A percentile compares a stretch with the other conserved stretches of the same genome.
Evolutionary conservation across 2,797 vertebrate genomes (phyloP).

Genomic region (Chaetodon trifasciatus): DNA sequence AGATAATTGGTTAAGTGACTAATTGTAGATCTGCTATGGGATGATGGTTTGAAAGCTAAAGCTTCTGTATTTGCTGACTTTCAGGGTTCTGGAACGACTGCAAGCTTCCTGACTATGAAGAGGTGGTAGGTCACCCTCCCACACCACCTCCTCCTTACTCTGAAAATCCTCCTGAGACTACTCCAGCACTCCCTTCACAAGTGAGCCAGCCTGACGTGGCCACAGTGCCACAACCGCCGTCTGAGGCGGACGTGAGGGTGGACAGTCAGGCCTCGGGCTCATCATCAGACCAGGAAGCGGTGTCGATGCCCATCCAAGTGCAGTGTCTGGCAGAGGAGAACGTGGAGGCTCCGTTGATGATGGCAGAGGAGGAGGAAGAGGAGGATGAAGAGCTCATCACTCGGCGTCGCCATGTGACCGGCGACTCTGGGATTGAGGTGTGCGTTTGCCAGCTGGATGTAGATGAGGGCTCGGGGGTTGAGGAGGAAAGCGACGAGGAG

Average conservation of each 20-base stretch:
- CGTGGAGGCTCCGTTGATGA: constrained; percentile 35
- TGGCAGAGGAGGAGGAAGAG: constrained; percentile 63
- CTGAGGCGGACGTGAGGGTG: constrained; percentile 17
- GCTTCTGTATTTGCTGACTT: constrained; percentile 27
- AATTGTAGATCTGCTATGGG: neutral
- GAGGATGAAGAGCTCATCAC: constrained; percentile 80
- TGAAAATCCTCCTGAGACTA: constrained; percentile 77
- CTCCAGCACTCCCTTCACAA: constrained; percentile 52
- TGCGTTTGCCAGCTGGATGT: constrained; percentile 87
- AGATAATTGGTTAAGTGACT: too few relatives aligned
- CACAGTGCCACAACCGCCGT: constrained; percentile 51
- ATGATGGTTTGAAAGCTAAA: constrained; percentile 14
- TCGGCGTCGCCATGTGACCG: constrained; percentile 87
- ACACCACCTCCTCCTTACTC: constrained; percentile 89
- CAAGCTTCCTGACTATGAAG: constrained; percentile 90
- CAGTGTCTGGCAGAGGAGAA: constrained; percentile 56
- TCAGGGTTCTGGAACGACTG: constrained; percentile 89
- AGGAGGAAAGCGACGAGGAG: constrained; percentile 81
- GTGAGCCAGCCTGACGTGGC: constrained; percentile 54
- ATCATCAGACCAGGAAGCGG: constrained; percentile 45
- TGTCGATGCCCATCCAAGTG: constrained; percentile 30
- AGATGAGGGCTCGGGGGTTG: constrained; percentile 80
- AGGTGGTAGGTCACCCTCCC: constrained; percentile 88
- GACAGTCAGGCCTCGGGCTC: constrained; percentile 35
- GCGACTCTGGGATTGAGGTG: constrained; percentile 90